Conservation (phyloP, 2,888 invertebrate genomes). For the Drosophila birchii region DNA sequence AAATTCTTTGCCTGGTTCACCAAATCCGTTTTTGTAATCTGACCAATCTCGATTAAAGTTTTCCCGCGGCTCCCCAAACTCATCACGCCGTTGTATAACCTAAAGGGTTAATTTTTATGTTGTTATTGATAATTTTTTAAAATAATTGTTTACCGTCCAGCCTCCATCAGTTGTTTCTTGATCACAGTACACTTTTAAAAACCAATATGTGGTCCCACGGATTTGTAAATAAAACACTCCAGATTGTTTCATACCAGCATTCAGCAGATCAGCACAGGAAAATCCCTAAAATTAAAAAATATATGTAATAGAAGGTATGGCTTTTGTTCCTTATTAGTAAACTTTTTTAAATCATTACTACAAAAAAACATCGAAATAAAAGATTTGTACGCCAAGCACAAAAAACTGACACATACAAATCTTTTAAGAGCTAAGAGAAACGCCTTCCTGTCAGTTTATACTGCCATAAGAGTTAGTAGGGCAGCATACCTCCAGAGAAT, state of each 20-base stretch:
- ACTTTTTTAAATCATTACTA: too few relatives aligned
- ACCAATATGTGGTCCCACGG: conserved; percentile 96
- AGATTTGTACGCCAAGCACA: too few relatives aligned
- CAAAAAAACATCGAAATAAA: too few relatives aligned
- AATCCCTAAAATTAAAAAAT: conserved; percentile 89
- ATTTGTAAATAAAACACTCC: conserved; percentile 96
- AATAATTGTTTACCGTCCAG: conserved; percentile 91
- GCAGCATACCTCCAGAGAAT: too few relatives aligned
- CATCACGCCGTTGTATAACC: conserved; percentile 96
- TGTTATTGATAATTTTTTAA: too few relatives aligned
- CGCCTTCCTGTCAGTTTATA: too few relatives aligned
- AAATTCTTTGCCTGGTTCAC: conserved; percentile 94
- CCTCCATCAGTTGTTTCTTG: conserved; percentile 95
- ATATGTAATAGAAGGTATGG: neutral
- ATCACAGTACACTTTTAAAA: conserved; percentile 95
- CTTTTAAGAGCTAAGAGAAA: too few relatives aligned
- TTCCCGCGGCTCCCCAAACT: conserved; percentile 93
- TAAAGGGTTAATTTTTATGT: conserved; percentile 76
- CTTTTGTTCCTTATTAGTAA: neutral
- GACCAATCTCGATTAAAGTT: conserved; percentile 97
- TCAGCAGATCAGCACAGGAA: conserved; percentile 93
- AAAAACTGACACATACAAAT: too few relatives aligned
- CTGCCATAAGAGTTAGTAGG: too few relatives aligned
- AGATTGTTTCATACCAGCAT: conserved; percentile 93
- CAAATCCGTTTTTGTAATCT: conserved; percentile 96